Evolutionary conservation across 2,888 invertebrate species (phyloP), one percentile per base, ranked within the genome.

Genomic region (Caenorhabditis becei): DNA sequence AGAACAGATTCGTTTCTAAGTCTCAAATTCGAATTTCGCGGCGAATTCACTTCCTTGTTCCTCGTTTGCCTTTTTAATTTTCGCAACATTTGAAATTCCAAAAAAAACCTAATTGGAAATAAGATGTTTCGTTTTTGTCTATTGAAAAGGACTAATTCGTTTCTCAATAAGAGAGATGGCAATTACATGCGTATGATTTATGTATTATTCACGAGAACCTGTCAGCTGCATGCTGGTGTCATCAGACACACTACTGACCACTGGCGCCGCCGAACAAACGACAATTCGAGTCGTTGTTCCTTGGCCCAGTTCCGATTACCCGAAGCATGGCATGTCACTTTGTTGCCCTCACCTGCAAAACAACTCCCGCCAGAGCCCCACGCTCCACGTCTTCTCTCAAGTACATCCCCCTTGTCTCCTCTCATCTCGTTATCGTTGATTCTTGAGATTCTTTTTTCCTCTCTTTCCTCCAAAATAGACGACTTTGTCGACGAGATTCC

Each of bases 171-270:
- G 37, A 56, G 10, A 23, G 44, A 32, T 35, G 37, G 23, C 59
- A 49, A 69, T 59, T 69, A 69, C 20, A 37, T n/a, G 32, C 18
- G n/a, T 24, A 69, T 74, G 65, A 74, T 66, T 74, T 66, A 74
- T 74, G 41, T 74, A 74, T 66, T 63, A 74, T 74, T 74, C 74
- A 72, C n/a, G 65, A 35, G 44, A 74, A 74, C 74, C 74, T 74
- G 74, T 66, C 74, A 74, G 37, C 23, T 47, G 56, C 74, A 74
- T 56, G 26, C 56, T 32, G 53, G 65, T 66, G 47, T 74, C 74
- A 53, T 66, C 59, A 47, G 56, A 28, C n/a, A 54, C 28, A 67
- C 10, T 41, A 54, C 35, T 69, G 69, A 69, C 69, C 69, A 49
- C 69, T 69, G 54, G 37, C 51, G 24, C 14, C 23, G 5, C 44